Base-by-base conservation (phyloP, 2,888 invertebrate genomes). In the Pemphredon lugubris region DNA sequence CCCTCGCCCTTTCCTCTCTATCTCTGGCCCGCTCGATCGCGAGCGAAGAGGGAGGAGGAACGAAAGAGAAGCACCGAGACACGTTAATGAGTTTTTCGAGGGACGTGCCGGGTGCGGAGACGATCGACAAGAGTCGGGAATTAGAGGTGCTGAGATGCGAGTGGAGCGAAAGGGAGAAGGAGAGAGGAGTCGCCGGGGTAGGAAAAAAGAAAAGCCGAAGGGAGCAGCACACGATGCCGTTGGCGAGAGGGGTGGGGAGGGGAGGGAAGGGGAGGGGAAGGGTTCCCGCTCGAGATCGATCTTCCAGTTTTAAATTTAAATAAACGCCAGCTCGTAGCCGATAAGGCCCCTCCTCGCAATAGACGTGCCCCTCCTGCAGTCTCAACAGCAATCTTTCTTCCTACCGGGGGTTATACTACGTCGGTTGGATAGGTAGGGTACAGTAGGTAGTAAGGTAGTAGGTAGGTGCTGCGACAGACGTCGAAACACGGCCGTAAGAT, bases 51-150 rank as follows among this genome's bases (percentile, higher is more conserved):
- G 13, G 42, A 16, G n/a, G 11, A 30, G 23, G 13, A 34, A 18
- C 14, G 53, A 23, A 20, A 55, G 61, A 60, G 61, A 64, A 53
- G 68, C 76, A 77, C 51, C 73, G 81, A 81, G 85, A 85, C 86
- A 84, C 87, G 87, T 88, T 89, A 89, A 89, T 88, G 89, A 89
- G 87, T 89, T 89, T 89, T 89, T 88, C 86, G 83, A 83, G 80
- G 83, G 82, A 87, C 86, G 85, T 86, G 85, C 84, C 83, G 80
- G 83, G 84, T 76, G 82, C 77, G 82, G 81, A 81, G 80, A 82
- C 84, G 84, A 87, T 85, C 85, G 85, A 85, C 85, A 79, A 82
- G 82, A 85, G 84, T 73, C 77, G 63, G 77, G 84, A 85, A 85
- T 86, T 86, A 86, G 84, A 87, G 79, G 73, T 58, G 51, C 51